Conservation (phyloP, 1,140 invertebrate genomes). For the Carposina sasakii region DNA sequence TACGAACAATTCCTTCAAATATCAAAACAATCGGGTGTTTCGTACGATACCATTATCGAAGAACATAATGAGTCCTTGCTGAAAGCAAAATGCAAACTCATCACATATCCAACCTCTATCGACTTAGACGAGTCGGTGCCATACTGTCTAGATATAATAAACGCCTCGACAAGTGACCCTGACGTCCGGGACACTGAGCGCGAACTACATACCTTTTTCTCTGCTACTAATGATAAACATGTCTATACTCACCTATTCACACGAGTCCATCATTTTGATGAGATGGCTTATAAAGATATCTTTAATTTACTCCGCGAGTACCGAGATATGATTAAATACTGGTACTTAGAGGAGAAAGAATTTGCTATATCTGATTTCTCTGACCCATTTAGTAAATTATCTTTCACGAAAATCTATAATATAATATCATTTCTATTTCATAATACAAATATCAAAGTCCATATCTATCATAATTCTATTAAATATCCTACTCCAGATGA, state of each 20-base stretch:
- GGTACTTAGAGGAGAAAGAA: conserved; percentile 5
- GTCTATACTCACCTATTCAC: background rate
- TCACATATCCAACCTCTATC: background rate
- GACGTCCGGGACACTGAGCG: background rate
- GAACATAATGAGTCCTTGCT: conserved; percentile 23
- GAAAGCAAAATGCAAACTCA: conserved; percentile 3
- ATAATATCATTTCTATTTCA: conserved; percentile 18
- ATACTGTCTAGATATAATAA: background rate
- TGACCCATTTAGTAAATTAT: conserved; percentile 13
- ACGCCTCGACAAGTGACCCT: background rate
- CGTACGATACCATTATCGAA: conserved; percentile 21
- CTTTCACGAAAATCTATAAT: conserved; percentile 19
- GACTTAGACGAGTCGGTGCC: background rate
- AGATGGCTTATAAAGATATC: background rate
- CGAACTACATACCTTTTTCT: background rate
- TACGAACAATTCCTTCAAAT: background rate
- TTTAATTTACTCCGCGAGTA: background rate
- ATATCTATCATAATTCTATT: conserved; percentile 12
- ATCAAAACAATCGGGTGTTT: conserved; percentile 26
- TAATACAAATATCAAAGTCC: conserved; percentile 11
- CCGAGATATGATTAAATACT: background rate
- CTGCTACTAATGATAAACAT: background rate
- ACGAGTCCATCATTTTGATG: background rate
- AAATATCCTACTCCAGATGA: conserved; percentile 7
- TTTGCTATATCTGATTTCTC: conserved; percentile 16